Base-by-base conservation (phyloP, 1,140 invertebrate genomes). In the Drosophila azteca region DNA sequence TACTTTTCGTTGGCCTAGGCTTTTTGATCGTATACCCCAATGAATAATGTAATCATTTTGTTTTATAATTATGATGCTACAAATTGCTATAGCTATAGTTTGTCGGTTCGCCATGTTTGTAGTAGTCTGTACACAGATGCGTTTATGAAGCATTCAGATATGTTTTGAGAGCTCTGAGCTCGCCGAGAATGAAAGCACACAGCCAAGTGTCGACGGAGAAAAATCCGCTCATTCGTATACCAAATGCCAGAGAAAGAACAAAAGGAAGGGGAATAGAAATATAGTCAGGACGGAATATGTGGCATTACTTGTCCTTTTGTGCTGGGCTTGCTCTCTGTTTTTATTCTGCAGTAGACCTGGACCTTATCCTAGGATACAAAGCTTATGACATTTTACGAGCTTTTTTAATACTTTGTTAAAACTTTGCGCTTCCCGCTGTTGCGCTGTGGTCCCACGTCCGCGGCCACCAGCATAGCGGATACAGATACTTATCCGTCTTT, bases 371-470 rank as follows among this genome's bases (percentile, higher is more conserved):
- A 63, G 59, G 63, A 72, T 77, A 79, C 77, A 77, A 79, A 72
- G 67, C 77, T 79, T 79, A 79, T 79, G 73, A 77, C 77, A 79
- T 79, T 79, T 79, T 79, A 79, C 77, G 77, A 79, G 77, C 67
- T 72, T 79, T 79, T 79, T 77, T 78, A 77, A 79, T 79, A 76
- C 73, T 79, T 72, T 76, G 73, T 77, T 60, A 77, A 79, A 79
- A 79, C 68, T 79, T 79, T 79, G 48, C 17, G 54, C 44, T 31
- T 8, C 20, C 13, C 41, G 7, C 62, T 7, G 22, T 20, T 44
- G 26, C n/a, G 5, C 31, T 6, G 22, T 59, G 41, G 2, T 13
- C 15, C 22, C 60, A 31, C 35, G 24, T 41, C 2, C 20, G 15
- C 35, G 24, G 31, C 2, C 20, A 22, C 15, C 17, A 11, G n/a